Conservation (phyloP, 2,113 vertebrate genomes). For the Pyxicephalus adspersus region DNA sequence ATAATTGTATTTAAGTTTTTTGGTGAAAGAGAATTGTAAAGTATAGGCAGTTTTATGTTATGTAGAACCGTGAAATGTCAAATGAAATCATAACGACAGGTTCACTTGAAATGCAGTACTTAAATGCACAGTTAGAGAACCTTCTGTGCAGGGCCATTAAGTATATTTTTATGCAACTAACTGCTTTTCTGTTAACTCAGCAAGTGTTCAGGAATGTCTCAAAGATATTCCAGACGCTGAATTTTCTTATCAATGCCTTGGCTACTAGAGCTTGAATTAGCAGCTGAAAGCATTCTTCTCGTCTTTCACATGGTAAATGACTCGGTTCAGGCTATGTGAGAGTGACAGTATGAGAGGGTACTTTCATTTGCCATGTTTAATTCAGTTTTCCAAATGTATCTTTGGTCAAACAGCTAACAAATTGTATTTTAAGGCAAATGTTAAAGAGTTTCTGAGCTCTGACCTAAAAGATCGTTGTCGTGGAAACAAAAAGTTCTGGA, state of each 20-base stretch:
- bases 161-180: neutral
- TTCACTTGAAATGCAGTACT: constrained; percentile 21
- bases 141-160: neutral
- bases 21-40: too few species aligned
- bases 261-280: constrained; percentile 6
- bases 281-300: neutral
- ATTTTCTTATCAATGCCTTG: neutral
- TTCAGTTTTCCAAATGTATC: constrained; percentile 23
- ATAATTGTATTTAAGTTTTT: too few species aligned
- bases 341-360: constrained; percentile 17
- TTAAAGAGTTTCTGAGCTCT: constrained; percentile 50
- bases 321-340: neutral
- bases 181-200: neutral
- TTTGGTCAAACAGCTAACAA: constrained; percentile 52
- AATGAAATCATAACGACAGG: neutral
- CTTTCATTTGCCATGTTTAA: constrained; percentile 6
- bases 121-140: neutral
- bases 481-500: constrained; percentile 54
- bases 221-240: neutral
- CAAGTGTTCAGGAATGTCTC: neutral
- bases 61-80: neutral
- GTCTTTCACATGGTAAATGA: constrained; percentile 17
- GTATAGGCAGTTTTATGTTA: neutral
- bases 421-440: constrained; percentile 47
- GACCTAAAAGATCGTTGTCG: constrained; percentile 50